Evolutionary conservation across 2,113 vertebrate genomes (phyloP), one percentile per base, ranked within the genome.

Genomic region (Chaetodon trifascialis): DNA sequence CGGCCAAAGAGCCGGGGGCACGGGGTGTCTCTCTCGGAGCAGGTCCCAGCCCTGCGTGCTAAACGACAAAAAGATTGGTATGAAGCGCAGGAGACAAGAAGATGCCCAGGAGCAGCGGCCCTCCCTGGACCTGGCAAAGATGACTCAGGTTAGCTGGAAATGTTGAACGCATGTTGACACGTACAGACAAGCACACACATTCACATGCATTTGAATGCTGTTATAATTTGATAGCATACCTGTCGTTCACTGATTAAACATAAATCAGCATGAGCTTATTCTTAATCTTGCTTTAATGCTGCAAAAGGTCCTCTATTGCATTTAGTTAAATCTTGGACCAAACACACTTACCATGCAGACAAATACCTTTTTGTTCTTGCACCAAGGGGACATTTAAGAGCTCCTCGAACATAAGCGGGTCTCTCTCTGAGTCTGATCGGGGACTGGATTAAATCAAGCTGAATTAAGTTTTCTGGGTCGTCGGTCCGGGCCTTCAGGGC

Each of bases 71-170:
- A 98, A 97, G 89, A 95, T 96, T 0, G 96, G 96, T 0, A 76
- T 98, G 85, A 98, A 98, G 82, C 94, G 97, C 15, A 91, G 97
- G 71, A 93, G 97, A 62, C 96, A 96, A 0, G 96, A 97, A 40
- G 97, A 98, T 46, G 80, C 88, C 11, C 96, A 95, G 86, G 97
- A 97, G 88, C 95, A 95, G 56, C 92, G 97, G 75, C 97, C 97
- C 56, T 98, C 97, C 10, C 93, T 98, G 84, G 96, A 98, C 92
- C 93, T 98, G 17, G 96, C 96, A 89, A 98, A 98, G 95, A 98
- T 98, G 97, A 97, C 97, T 16, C 97, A 98, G 97, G 97, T 98
- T 76, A 96, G 97, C 68, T 79, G 62, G 23, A 83, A 77, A 78
- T 80, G 8, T 52, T 73, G 16, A 83, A 59, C 71, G 72, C 38